Base-by-base conservation (phyloP, 2,797 vertebrate genomes). In the Sebastes glaucus region DNA sequence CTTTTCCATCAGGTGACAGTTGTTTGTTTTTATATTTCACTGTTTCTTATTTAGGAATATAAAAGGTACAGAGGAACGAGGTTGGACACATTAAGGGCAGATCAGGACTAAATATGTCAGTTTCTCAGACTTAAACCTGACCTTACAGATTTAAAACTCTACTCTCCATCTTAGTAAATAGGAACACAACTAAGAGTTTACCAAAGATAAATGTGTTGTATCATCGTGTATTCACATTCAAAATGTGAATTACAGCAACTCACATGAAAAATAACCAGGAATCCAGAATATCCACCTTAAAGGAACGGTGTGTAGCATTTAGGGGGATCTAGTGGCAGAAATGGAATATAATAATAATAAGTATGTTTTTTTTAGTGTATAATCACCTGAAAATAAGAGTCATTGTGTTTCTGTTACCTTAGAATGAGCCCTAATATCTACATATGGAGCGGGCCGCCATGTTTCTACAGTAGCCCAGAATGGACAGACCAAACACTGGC, bases 1-100 rank as follows among this genome's bases (percentile, higher is more conserved):
- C 95, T 99, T 42, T 98, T 97, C 16, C 96, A 98, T 59, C 98
- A 99, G 97, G 98, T 99, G 92, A 83, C 2, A 14, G 16, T 56
- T 14, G 30, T 71, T 9, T 35, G 35, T 38, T 27, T 32, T 53
- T 52, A 35, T 22, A 20, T 11, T n/a, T 35, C 7, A 63, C 23
- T 28, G 9, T 42, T 42, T 77, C 23, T 49, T 28, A 66, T 52
- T 67, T n/a, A 22, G 6, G 18, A 30, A 30, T 14, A 30, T 57
- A 7, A 57, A 53, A 53, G 0, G n/a, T 53, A 7, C 52, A 53
- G 1, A n/a, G 52, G n/a, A 53, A 22, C 2, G 9, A 53, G n/a
- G n/a, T 16, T 38, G 38, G 9, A n/a, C 52, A 53, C n/a, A 22
- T 6, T 53, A 5, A 53, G 52, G 52, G n/a, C n/a, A 22, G 52